Base-by-base conservation (phyloP, 2,888 invertebrate genomes). In the Drosophila falleni region DNA sequence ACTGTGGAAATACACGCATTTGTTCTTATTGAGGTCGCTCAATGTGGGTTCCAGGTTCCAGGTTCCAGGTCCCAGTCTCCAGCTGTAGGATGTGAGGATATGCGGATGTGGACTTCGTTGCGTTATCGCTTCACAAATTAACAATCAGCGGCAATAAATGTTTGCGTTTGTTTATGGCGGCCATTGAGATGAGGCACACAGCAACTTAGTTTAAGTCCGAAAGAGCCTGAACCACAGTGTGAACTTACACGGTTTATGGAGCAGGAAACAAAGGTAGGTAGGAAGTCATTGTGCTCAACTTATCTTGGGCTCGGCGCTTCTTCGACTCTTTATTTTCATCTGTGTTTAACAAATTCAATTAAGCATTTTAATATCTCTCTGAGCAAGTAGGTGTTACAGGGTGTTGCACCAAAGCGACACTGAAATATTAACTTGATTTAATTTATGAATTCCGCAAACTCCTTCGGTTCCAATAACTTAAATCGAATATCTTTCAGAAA, bases 91-190 rank as follows among this genome's bases (percentile, higher is more conserved):
- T 31, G 2, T 31, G 31, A 29, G 10, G 33, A n/a, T n/a, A 1
- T n/a, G 44, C 5, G 26, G 15, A 35, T 9, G 16, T 49, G 47
- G 41, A 19, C 23, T 26, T 29, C 16, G 26, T 8, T 37, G 89
- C 85, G 80, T 89, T 90, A 89, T 89, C 90, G 90, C 82, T 85
- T 90, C 90, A 90, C 90, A 91, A 90, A 90, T 90, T 90, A 90
- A 90, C 91, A 90, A 90, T 90, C 90, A 82, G 85, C 78, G 74
- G 87, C 86, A 89, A 90, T 87, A 90, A 80, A 89, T 79, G 81
- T 80, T 89, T 80, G 87, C 89, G 83, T 89, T 90, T 89, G 90
- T 90, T 84, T 91, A 89, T 89, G 87, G 77, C 77, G 67, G 55
- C 71, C 75, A 74, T 67, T 58, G 74, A 55, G 61, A 42, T 70